Conservation (phyloP, 2,113 vertebrate species). For the Gnathonemus echidnorhynchus region DNA sequence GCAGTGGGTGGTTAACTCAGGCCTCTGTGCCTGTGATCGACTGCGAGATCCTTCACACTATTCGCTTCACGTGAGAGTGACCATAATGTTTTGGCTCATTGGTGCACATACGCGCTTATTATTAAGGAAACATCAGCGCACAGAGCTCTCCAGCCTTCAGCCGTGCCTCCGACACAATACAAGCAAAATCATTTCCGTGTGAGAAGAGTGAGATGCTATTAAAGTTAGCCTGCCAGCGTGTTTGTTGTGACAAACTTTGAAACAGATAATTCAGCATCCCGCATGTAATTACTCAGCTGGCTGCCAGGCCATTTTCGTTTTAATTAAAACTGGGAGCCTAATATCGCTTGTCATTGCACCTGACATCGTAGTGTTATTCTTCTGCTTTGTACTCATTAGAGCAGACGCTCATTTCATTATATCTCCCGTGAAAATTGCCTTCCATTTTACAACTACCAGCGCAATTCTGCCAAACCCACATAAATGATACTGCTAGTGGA, state of each 20-base stretch:
- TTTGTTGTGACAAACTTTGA: slow-evolving; percentile 25
- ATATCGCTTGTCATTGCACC: slow-evolving; percentile 27
- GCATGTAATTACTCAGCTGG: slow-evolving; percentile 25
- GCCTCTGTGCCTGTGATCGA: not conserved
- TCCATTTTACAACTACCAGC: not conserved
- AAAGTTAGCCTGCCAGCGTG: slow-evolving; percentile 17
- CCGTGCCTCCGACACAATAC: not conserved
- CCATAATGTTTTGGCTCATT: not conserved
- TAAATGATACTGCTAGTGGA: not conserved
- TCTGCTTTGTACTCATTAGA: slow-evolving; percentile 12
- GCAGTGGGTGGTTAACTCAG: not conserved
- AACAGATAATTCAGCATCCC: slow-evolving; percentile 14
- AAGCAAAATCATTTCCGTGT: not conserved
- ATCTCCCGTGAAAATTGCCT: not conserved
- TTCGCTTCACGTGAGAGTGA: not conserved
- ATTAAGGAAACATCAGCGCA: not conserved
- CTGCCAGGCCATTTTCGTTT: slow-evolving; percentile 22
- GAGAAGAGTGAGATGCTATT: not conserved
- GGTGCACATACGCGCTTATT: not conserved
- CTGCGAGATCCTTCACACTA: not conserved
- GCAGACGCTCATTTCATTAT: slow-evolving; percentile 14
- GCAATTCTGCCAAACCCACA: not conserved
- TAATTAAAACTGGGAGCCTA: slow-evolving; percentile 26
- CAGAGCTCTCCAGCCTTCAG: not conserved
- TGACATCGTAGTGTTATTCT: slow-evolving; percentile 6